A percentile compares a stretch with the other conserved stretches of the same genome.
phyloP scores from a whole-genome alignment of 1,140 invertebrate genomes.

The Cotesia glomerata region DNA sequence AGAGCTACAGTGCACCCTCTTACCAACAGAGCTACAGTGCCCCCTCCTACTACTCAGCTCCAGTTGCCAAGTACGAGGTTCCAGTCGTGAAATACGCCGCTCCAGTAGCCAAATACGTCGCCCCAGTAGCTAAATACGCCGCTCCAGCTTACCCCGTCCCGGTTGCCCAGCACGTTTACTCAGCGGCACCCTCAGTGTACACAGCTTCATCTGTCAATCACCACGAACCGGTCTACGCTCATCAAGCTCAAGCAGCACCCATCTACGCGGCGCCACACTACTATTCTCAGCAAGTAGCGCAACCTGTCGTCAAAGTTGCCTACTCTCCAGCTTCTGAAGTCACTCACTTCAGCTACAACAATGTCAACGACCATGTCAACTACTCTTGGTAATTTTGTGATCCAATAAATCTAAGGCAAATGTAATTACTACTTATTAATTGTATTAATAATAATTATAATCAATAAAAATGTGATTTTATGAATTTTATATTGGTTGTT shows the following conservation, averaged over 20 bases:
- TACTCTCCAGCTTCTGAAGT: slow-evolving; percentile 43
- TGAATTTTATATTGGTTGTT: too few species aligned
- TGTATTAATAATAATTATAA: too few species aligned
- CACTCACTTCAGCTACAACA: slow-evolving; percentile 44
- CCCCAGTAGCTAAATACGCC: neutral
- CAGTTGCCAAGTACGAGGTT: too few species aligned
- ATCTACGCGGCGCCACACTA: slow-evolving; percentile 39
- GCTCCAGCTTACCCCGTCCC: slow-evolving; percentile 12
- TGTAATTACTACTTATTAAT: too few species aligned
- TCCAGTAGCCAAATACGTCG: neutral
- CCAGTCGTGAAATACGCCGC: too few species aligned
- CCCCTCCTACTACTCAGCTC: too few species aligned
- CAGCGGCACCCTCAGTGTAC: slow-evolving; percentile 11
- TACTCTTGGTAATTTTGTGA: slow-evolving; percentile 39
- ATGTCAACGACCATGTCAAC: slow-evolving; percentile 38
- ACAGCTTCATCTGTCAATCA: neutral
- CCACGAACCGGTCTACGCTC: slow-evolving; percentile 29
- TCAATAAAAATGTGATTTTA: too few species aligned
- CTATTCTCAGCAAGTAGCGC: slow-evolving; percentile 29
- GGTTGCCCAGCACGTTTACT: neutral
- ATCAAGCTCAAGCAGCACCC: slow-evolving; percentile 20
- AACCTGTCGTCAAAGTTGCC: slow-evolving; percentile 47
- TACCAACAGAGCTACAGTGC: neutral
- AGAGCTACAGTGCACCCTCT: neutral
- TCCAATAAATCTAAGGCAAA: neutral